A percentile compares a stretch with the other conserved stretches of the same genome.
Conservation (phyloP, 1,140 invertebrate genomes). For the Bombus impatiens region DNA sequence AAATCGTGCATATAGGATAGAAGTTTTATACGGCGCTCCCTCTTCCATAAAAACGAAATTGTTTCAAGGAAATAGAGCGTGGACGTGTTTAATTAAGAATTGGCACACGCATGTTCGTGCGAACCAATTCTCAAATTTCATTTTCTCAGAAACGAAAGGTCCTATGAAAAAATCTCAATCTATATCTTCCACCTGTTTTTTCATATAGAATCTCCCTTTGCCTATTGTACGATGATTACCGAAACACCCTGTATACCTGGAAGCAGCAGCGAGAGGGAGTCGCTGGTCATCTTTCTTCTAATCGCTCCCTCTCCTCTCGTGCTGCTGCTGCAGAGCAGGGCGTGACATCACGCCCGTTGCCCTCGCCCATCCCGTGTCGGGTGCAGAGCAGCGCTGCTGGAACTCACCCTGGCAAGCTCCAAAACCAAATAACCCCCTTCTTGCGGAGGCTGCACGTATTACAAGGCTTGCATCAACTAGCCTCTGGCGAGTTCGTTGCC, state of each 20-base stretch:
- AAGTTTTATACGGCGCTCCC: no score
- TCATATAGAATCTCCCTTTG: background rate
- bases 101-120: no score
- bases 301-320: background rate
- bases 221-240: background rate
- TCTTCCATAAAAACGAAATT: no score
- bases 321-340: constrained; percentile 30
- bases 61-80: no score
- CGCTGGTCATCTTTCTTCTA: constrained; percentile 23
- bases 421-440: constrained; percentile 59
- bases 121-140: background rate
- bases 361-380: constrained; percentile 36
- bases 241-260: background rate
- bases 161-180: background rate
- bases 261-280: background rate
- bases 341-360: constrained; percentile 50
- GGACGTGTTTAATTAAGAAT: no score
- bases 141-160: background rate
- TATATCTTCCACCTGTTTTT: background rate
- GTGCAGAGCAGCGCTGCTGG: constrained; percentile 34
- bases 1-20: no score
- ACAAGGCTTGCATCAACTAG: constrained; percentile 30
- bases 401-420: constrained; percentile 40
- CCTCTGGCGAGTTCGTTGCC: constrained; percentile 25
- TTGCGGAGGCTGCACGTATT: constrained; percentile 10